Percentiles rank a stretch among this genome's conserved stretches.
Evolutionary conservation across 2,888 invertebrate genomes (phyloP).

Genomic region (Iphiclides podalirius): DNA sequence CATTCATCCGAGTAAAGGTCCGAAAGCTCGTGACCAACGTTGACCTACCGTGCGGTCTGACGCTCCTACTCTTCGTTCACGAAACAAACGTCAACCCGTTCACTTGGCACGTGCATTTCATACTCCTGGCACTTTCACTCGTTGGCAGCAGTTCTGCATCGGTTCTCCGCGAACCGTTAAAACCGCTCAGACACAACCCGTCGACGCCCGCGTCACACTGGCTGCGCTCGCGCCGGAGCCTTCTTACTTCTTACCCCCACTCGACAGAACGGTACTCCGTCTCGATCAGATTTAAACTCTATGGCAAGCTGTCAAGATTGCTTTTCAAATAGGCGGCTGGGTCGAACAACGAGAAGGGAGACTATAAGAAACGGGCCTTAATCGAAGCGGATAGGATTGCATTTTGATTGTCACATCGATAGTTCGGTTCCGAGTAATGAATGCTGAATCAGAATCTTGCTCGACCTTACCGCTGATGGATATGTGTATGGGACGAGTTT

Average conservation of each 20-base stretch:
- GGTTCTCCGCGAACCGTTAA: slow-evolving; percentile 53
- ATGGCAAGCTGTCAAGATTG: not conserved
- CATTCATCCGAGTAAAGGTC: too few species aligned
- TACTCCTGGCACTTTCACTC: slow-evolving; percentile 65
- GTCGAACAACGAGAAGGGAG: too few species aligned
- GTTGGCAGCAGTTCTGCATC: slow-evolving; percentile 54
- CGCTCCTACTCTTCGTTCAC: slow-evolving; percentile 6
- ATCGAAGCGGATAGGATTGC: not conserved
- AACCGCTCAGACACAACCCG: slow-evolving; percentile 39
- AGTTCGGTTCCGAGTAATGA: slow-evolving; percentile 5
- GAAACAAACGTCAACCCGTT: slow-evolving; percentile 27
- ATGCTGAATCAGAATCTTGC: slow-evolving; percentile 22
- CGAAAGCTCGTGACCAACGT: slow-evolving; percentile 1
- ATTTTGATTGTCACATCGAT: not conserved
- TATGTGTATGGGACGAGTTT: slow-evolving; percentile 19
- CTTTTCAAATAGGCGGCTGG: too few species aligned
- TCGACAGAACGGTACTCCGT: slow-evolving; percentile 18
- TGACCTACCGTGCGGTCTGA: slow-evolving; percentile 30
- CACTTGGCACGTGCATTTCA: slow-evolving; percentile 44
- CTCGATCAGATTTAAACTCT: not conserved
- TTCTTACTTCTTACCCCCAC: slow-evolving; percentile 49
- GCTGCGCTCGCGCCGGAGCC: slow-evolving; percentile 51
- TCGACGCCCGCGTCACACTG: slow-evolving; percentile 51
- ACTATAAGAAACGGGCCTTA: slow-evolving; percentile 1
- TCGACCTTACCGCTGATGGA: slow-evolving; percentile 24